Evolutionary conservation across 1,140 invertebrate genomes (phyloP).

Genomic region (Temnothorax longispinosus): DNA sequence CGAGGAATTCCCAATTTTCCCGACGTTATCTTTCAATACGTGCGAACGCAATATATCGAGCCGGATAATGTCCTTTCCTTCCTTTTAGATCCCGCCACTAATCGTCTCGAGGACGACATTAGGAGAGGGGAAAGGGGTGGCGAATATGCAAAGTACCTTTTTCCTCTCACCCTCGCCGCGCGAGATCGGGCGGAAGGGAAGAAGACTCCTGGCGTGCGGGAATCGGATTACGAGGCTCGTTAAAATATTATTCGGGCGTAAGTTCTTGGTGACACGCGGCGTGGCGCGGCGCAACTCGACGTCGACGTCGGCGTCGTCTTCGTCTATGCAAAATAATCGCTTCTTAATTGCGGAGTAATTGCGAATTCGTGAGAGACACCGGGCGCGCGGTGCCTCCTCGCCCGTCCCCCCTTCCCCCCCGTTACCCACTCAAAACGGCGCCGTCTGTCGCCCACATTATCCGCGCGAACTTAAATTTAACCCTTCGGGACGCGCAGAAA

Average conservation of each 20-base stretch:
- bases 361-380: constrained; percentile 78
- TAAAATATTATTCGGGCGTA: constrained; percentile 84
- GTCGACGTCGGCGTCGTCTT: constrained; percentile 74
- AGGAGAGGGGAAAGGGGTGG: constrained; percentile 63
- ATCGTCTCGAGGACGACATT: constrained; percentile 73
- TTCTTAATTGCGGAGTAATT: constrained; percentile 84
- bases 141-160: constrained; percentile 82
- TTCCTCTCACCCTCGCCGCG: constrained; percentile 67
- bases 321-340: constrained; percentile 84
- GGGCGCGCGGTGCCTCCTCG: constrained; percentile 49
- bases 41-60: not conserved
- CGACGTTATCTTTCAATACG: not conserved
- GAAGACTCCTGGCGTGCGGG: constrained; percentile 57
- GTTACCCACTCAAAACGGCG: constrained; percentile 71
- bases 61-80: constrained; percentile 42
- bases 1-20: constrained; percentile 6
- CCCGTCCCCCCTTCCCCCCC: not conserved
- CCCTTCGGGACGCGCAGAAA: constrained; percentile 63
- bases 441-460: constrained; percentile 80
- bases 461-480: constrained; percentile 75
- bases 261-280: constrained; percentile 84
- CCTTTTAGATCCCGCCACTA: constrained; percentile 54
- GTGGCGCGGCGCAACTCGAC: constrained; percentile 78
- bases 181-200: constrained; percentile 54
- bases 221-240: constrained; percentile 84